These are phyloP conservation scores for Ormyrus pomaceus DNA, from an alignment of 2,888 invertebrate species.

Conservation along the genomic window DNA sequence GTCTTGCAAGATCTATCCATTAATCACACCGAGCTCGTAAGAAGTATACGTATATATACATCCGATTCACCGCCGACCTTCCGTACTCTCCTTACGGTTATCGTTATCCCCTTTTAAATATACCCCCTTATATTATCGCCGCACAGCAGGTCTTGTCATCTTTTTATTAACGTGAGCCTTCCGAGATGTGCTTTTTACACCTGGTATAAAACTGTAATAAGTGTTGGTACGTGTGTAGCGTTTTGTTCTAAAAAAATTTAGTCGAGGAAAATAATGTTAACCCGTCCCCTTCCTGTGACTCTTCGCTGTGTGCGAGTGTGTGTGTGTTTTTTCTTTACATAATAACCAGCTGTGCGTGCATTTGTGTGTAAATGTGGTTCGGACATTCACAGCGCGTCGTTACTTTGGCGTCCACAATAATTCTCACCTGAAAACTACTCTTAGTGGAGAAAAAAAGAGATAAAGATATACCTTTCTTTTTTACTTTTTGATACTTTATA, in stretches of 20 bases:
- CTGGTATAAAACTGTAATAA: constrained; percentile 7
- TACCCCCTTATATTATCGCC: not conserved
- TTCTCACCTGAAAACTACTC: too few relatives aligned
- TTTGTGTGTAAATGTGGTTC: too few relatives aligned
- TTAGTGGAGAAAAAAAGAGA: too few relatives aligned
- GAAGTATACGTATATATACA: not conserved
- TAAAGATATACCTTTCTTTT: too few relatives aligned
- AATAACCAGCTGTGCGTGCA: too few relatives aligned
- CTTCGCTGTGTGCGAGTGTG: not conserved
- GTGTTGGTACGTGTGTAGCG: not conserved
- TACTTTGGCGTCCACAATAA: too few relatives aligned
- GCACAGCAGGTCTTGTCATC: not conserved
- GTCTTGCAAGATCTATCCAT: constrained; percentile 32
- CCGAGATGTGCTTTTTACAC: not conserved
- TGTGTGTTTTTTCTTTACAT: too few relatives aligned
- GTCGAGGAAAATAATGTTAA: not conserved
- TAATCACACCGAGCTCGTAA: constrained; percentile 23
- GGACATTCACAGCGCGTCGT: too few relatives aligned
- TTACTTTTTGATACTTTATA: too few relatives aligned
- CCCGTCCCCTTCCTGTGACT: constrained; percentile 18
- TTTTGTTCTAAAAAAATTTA: not conserved
- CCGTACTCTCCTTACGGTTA: constrained; percentile 4
- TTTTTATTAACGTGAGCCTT: constrained; percentile 19
- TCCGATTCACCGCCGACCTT: not conserved
- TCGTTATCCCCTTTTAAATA: constrained; percentile 11